Evolutionary conservation across 2,888 invertebrate species (phyloP), one percentile per base, ranked within the genome.

Genomic region (Lasioglossum morio): DNA sequence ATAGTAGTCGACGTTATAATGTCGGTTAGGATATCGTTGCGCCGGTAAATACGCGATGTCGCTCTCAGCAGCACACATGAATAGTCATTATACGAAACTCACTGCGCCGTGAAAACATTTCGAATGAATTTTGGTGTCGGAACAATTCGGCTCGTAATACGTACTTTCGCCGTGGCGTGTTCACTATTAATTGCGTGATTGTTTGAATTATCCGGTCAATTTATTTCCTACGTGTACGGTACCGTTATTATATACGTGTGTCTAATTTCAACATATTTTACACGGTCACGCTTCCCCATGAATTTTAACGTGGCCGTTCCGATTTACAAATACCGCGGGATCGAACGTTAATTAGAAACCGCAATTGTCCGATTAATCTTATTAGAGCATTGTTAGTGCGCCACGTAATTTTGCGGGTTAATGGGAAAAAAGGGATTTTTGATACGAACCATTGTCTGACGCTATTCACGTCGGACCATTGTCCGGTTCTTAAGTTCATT

Each of bases 121-220:
- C 72, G 75, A 82, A 85, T 85, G 84, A 85, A 87, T 85, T 79
- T 77, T 60, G 43, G 19, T 30, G 78, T 48, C 70, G 81, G 81
- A 88, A 81, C 82, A 88, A 89, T 86, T 72, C 79, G 74, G 79
- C 74, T 40, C 66, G 77, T 89, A 81, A 84, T 81, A 81, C 43
- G 81, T 88, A 86, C 89, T 83, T 89, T 81, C 82, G 72, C 73
- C 70, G 60, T 37, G 60, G 16, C 34, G 40, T 63, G 57, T 4
- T 34, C 60, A n/a, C 73, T 85, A 86, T 84, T 86, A 88, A 88
- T 87, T 79, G 81, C 57, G 48, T 73, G 85, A 86, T 82, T 81
- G 80, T 85, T 89, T 76, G 81, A 89, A 89, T 88, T 85, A 86
- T 82, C 60, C 74, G 70, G 70, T 72, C 82, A 85, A 89, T 89